Evolutionary conservation across 35 echinoderm and acorn worm genomes (phyloP).

Genomic region (Antedon bifida): DNA sequence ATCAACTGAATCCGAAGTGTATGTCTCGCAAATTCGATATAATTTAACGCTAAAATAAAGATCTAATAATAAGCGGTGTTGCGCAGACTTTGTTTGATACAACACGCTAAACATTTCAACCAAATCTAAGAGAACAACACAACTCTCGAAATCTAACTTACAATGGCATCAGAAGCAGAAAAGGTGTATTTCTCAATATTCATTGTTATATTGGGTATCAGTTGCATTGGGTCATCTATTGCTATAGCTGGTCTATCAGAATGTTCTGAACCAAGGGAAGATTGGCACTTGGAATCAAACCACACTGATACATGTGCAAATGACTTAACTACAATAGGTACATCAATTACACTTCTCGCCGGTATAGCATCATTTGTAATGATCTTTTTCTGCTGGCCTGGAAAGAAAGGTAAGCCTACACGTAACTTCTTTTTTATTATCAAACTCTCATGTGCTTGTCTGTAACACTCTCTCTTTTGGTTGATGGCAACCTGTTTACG

Average conservation of each 20-base stretch:
- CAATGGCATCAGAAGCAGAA: not conserved
- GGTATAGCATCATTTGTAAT: not conserved
- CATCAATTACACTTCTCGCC: not conserved
- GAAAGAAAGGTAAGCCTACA: not conserved
- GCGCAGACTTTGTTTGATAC: too few species aligned
- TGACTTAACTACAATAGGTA: not conserved
- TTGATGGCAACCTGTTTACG: too few species aligned
- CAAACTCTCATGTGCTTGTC: too few species aligned
- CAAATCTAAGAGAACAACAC: too few species aligned
- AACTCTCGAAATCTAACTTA: too few species aligned
- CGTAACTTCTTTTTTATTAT: too few species aligned
- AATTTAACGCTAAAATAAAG: too few species aligned
- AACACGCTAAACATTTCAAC: too few species aligned
- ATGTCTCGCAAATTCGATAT: too few species aligned
- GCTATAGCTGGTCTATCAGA: not conserved
- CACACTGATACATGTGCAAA: not conserved
- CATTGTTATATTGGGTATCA: not conserved
- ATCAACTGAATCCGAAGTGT: too few species aligned
- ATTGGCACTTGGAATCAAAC: not conserved
- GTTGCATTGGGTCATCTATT: not conserved
- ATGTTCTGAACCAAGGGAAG: not conserved
- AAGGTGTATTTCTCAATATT: not conserved
- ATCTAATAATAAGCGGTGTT: too few species aligned
- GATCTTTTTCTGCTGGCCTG: not conserved
- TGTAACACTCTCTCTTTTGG: too few species aligned